Base-by-base conservation (phyloP, 2,888 invertebrate species). In the Podotricha telesiphe region DNA sequence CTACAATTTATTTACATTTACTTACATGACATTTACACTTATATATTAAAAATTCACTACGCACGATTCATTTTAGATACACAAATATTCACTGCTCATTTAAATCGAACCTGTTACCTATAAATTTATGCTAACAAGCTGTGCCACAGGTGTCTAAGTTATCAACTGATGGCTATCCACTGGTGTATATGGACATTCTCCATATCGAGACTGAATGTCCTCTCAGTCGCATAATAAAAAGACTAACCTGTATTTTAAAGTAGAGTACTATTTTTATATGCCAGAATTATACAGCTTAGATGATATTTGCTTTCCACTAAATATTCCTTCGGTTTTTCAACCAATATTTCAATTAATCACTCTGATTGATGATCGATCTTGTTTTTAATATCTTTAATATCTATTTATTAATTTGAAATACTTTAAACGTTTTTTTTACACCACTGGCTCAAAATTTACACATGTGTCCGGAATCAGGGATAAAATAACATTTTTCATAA, bases 161-260 rank as follows among this genome's bases (percentile, higher is more conserved):
- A 40, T 13, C 20, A 37, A n/a, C 20, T 37, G 67, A 67, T 61
- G 67, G 62, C 61, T 45, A 67, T 19, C 67, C 19, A 51, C 50
- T 61, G 51, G n/a, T 61, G 45, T 53, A 51, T 67, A 67, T 67
- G 67, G 67, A 6, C 42, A 42, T 53, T 13, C 11, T 45, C 67
- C 67, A 53, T 67, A 67, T 34, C 28, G 37, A 62, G 67, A 37
- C 61, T 42, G 20, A 59, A 45, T 67, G 42, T 67, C 67, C 67
- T 67, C 37, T 51, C 28, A 4, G 28, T 28, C 15, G 19, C 48
- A 37, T 62, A 19, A 62, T 48, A 62, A 62, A 50, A 61, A 19
- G 37, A 55, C 40, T 64, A 42, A 64, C 40, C 13, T 64, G 59
- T 45, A 45, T 58, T 58, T 45, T 59, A 59, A 59, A 59, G 10